Percentiles rank a stretch among this genome's conserved stretches.
Evolutionary conservation across 2,888 invertebrate genomes (phyloP).

Genomic region (Plebejus melissa): DNA sequence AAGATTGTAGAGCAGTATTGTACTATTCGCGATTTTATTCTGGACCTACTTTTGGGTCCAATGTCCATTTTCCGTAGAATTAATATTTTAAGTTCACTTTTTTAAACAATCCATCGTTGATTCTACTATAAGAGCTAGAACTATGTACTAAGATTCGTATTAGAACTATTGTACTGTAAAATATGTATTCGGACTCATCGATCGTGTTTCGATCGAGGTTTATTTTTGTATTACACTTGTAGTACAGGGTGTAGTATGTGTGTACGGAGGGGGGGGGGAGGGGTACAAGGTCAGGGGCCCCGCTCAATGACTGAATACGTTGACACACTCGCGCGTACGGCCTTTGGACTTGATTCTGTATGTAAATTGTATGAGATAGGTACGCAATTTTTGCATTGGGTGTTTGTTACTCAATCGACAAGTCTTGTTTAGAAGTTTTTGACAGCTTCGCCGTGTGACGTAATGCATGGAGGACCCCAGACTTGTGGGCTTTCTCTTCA

Average conservation of each 20-base stretch:
- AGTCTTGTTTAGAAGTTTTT: not conserved
- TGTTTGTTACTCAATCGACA: not conserved
- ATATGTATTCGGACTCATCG: not conserved
- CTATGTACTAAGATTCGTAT: not conserved
- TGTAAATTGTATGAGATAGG: constrained; percentile 12
- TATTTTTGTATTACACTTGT: constrained; percentile 22
- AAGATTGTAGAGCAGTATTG: not conserved
- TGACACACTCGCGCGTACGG: constrained; percentile 30
- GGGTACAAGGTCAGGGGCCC: constrained; percentile 68
- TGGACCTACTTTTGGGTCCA: too few species aligned
- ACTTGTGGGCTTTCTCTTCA: not conserved
- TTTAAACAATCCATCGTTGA: too few species aligned
- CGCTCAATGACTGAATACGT: constrained; percentile 40
- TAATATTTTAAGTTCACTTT: not conserved
- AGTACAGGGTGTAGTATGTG: constrained; percentile 37
- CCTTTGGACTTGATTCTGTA: constrained; percentile 30
- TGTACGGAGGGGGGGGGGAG: constrained; percentile 43
- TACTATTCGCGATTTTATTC: not conserved
- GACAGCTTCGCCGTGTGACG: not conserved
- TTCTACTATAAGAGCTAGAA: too few species aligned
- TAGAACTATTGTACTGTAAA: not conserved
- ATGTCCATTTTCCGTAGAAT: too few species aligned
- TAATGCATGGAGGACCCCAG: not conserved
- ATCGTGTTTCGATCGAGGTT: constrained; percentile 2
- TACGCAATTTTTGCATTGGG: not conserved